Evolutionary conservation across 2,113 vertebrate species (phyloP).

Genomic region (Arothron firmamentum): DNA sequence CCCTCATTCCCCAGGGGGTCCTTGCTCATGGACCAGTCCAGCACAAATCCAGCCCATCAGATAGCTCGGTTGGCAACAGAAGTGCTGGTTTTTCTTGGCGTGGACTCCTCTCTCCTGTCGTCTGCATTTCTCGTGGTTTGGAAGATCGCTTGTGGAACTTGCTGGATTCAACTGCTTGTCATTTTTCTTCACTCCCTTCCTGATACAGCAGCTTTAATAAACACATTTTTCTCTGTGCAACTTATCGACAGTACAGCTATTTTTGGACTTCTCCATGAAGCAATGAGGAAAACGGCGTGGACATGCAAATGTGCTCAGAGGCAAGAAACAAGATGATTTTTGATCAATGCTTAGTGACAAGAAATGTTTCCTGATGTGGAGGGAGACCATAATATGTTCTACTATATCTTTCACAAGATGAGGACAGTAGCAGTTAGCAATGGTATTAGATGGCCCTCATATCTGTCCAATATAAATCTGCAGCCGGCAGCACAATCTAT

Average conservation of each 20-base stretch:
- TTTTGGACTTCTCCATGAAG: not conserved
- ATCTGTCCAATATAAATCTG: no score
- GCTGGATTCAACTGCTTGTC: constrained; percentile 28
- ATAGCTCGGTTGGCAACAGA: constrained; percentile 38
- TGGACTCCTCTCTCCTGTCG: constrained; percentile 20
- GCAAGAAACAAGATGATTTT: no score
- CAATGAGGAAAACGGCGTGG: constrained; percentile 6
- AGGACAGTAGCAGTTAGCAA: no score
- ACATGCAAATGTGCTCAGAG: constrained; percentile 8
- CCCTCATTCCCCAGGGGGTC: constrained; percentile 1
- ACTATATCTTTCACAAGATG: no score
- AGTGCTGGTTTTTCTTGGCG: constrained; percentile 27
- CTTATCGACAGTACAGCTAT: constrained; percentile 19
- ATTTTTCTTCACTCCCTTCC: constrained; percentile 13
- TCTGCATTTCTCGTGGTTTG: constrained; percentile 46
- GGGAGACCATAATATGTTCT: no score
- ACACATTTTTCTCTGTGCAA: constrained; percentile 24
- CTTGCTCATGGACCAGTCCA: not conserved
- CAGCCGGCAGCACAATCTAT: no score
- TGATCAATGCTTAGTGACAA: no score
- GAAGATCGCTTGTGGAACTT: constrained; percentile 39
- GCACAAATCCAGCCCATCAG: constrained; percentile 11
- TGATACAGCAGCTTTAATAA: not conserved
- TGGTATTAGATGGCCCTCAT: no score
- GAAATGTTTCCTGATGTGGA: no score